A percentile compares a stretch with the other conserved stretches of the same genome.
Evolutionary conservation across 2,113 vertebrate species (phyloP).

Genomic region (Melospiza melodia): DNA sequence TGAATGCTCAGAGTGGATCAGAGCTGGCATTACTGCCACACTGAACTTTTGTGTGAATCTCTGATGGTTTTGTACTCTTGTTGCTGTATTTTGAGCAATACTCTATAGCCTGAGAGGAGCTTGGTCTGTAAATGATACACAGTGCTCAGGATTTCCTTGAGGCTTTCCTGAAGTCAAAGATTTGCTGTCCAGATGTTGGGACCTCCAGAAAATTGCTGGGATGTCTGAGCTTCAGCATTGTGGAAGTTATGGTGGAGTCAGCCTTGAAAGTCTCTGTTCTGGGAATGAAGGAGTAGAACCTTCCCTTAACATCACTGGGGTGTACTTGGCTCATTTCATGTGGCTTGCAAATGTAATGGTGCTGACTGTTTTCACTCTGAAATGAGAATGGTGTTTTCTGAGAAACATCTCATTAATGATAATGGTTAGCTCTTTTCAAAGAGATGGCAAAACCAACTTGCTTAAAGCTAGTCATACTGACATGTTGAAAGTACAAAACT

Average conservation of each 20-base stretch:
- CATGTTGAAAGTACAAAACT: background rate
- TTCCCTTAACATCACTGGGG: background rate
- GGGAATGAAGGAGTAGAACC: background rate
- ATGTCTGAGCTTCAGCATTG: background rate
- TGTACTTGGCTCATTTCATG: background rate
- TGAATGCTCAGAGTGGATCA: background rate
- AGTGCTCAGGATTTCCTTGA: background rate
- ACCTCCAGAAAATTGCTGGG: background rate
- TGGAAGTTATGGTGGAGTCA: background rate
- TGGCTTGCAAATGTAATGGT: background rate
- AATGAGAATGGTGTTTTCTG: background rate
- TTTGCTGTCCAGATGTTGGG: background rate
- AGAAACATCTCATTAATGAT: background rate
- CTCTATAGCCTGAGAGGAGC: background rate
- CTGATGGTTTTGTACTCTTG: background rate
- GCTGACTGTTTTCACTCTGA: background rate
- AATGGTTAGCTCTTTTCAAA: background rate
- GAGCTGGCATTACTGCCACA: background rate
- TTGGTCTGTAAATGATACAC: background rate
- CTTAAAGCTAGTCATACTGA: background rate
- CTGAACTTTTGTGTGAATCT: fast-evolving
- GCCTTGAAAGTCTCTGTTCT: background rate
- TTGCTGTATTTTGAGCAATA: background rate
- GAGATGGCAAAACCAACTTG: background rate
- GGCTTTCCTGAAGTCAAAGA: background rate